A percentile compares a stretch with the other conserved stretches of the same genome.
Conservation (phyloP, 2,888 invertebrate species). For the Pilophorus perplexus region DNA sequence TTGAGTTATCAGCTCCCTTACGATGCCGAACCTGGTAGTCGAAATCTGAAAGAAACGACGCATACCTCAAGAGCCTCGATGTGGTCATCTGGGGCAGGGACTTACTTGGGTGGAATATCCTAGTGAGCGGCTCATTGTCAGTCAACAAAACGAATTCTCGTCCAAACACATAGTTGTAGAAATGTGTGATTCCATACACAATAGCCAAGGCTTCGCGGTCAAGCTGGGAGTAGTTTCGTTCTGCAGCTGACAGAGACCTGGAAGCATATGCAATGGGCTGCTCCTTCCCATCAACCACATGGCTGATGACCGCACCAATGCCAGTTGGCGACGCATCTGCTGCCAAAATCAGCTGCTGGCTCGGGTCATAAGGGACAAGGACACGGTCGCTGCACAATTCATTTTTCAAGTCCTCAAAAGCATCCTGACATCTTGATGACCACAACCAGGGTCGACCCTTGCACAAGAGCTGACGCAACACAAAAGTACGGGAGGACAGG, state of each 20-base stretch:
- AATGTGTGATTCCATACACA: neutral
- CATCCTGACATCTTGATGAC: slow-evolving; percentile 45
- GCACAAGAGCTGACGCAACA: slow-evolving; percentile 43
- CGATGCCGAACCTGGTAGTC: slow-evolving; percentile 2
- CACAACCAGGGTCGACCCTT: slow-evolving; percentile 44
- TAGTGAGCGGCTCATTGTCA: slow-evolving; percentile 28
- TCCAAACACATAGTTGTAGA: slow-evolving; percentile 31
- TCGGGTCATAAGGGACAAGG: slow-evolving; percentile 46
- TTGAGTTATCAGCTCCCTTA: slow-evolving; percentile 25
- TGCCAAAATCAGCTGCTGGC: slow-evolving; percentile 44
- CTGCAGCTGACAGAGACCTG: slow-evolving; percentile 49
- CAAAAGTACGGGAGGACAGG: slow-evolving; percentile 43
- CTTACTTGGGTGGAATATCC: slow-evolving; percentile 29
- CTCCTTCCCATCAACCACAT: slow-evolving; percentile 39
- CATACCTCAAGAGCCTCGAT: slow-evolving; percentile 21
- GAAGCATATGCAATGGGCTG: slow-evolving; percentile 45
- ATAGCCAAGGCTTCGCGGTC: slow-evolving; percentile 27
- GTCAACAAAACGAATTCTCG: slow-evolving; percentile 15
- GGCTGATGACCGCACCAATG: slow-evolving; percentile 39
- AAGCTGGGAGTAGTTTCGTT: slow-evolving; percentile 48
- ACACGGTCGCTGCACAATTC: slow-evolving; percentile 46
- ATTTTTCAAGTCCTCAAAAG: slow-evolving; percentile 46
- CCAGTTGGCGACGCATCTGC: slow-evolving; percentile 44
- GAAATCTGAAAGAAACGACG: slow-evolving; percentile 26
- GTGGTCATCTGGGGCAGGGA: slow-evolving; percentile 16